A percentile compares a stretch with the other conserved stretches of the same genome.
Conservation (phyloP, 2,113 vertebrate species). For the Gambusia affinis region DNA sequence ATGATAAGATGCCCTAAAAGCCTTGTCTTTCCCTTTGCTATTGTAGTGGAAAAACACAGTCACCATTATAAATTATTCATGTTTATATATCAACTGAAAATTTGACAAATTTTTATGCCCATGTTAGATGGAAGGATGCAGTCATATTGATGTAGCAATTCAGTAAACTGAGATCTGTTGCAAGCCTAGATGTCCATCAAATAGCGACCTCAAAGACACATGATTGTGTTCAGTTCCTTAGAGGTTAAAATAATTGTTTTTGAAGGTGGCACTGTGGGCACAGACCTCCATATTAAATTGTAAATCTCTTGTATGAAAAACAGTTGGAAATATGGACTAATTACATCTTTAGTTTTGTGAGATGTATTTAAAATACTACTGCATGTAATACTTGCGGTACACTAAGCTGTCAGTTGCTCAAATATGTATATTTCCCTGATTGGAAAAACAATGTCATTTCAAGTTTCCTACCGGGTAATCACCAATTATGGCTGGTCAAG, state of each 20-base stretch:
- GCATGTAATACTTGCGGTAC: too few relatives aligned
- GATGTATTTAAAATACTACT: too few relatives aligned
- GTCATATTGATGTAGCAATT: conserved; percentile 44
- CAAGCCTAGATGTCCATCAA: conserved; percentile 26
- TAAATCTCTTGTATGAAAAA: not conserved
- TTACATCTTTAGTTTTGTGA: not conserved
- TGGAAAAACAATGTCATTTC: too few relatives aligned
- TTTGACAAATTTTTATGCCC: conserved; percentile 56
- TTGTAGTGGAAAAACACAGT: conserved; percentile 63
- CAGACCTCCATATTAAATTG: not conserved
- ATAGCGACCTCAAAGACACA: not conserved
- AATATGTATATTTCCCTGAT: too few relatives aligned
- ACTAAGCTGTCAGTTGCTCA: too few relatives aligned
- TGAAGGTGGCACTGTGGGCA: not conserved
- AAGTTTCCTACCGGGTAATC: too few relatives aligned
- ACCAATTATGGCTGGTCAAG: too few relatives aligned
- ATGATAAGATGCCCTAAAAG: conserved; percentile 66
- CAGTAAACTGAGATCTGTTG: conserved; percentile 50
- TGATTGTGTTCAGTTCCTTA: too few relatives aligned
- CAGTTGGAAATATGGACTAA: not conserved
- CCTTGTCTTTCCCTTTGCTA: conserved; percentile 35
- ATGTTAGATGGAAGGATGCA: conserved; percentile 1
- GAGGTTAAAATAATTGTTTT: not conserved
- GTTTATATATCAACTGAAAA: conserved; percentile 38
- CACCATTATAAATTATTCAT: conserved; percentile 75